Evolutionary conservation across 2,888 invertebrate species (phyloP), one percentile per base, ranked within the genome.

Genomic region (Papilio gigon): DNA sequence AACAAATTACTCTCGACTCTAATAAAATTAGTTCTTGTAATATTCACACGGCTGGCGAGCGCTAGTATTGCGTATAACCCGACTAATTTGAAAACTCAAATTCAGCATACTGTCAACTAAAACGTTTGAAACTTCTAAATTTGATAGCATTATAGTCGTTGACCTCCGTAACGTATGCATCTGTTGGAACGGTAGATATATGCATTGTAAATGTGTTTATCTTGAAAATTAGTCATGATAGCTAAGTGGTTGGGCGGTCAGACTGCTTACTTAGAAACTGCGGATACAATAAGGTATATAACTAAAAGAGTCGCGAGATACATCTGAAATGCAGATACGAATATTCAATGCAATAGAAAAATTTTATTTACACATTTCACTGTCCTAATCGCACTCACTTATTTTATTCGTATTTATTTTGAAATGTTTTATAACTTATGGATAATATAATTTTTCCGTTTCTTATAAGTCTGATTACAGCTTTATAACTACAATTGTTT

Each of bases 81-180:
- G 74, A 70, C 79, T 65, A 70, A 77, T 71, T 72, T 65, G 14
- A 75, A 76, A 70, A 50, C 40, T 42, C 40, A 59, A 25, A 53
- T 58, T 6, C 42, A 62, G 3, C 30, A n/a, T 56, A 47, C 53
- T 42, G 11, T 33, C 40, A 12, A 25, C 63, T 65, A 44, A 6
- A 27, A 1, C 0, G 27, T 8, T n/a, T 20, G 33, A 17, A 27
- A 66, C 67, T 78, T 74, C 72, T 74, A 6, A 71, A 77, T 74
- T 79, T 72, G 20, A 72, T 68, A 67, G 81, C 78, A 65, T 84
- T 74, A 80, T 78, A 83, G 78, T 78, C 88, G 72, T 86, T 87
- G 85, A 86, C 85, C 86, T 81, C 78, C 74, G 66, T 73, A 73
- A 76, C 71, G 73, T 71, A 66, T 67, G 70, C 73, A 71, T 71